Evolutionary conservation across 1,140 invertebrate species (phyloP), one percentile per base, ranked within the genome.

Genomic region (Cyclina sinensis): DNA sequence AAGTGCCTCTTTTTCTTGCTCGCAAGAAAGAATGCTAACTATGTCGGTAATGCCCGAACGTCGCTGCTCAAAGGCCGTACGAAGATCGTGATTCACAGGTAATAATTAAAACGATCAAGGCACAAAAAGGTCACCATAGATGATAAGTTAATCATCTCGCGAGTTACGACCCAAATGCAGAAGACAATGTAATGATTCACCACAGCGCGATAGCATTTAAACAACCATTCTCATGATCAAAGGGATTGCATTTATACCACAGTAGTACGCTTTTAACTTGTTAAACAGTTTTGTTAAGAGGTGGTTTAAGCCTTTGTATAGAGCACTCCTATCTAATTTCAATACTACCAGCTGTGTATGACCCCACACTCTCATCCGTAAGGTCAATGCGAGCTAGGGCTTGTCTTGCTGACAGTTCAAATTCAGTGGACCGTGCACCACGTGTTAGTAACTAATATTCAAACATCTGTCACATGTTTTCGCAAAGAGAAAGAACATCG

Each of bases 401-500:
- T 21, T 70, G 65, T 37, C 16, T n/a, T 16, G 35, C 7, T 21
- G 27, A 7, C 43, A 37, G 35, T 70, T 65, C 59, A 35, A 1
- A 16, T 7, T 65, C 32, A 35, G 2, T 70, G 32, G 35, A 70
- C 32, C 65, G 65, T 70, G 12, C 32, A 70, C 65, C 65, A 70
- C 65, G 65, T 70, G 65, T 3, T 18, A 4, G 65, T 70, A 70
- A 18, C 32, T 70, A 37, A 70, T 65, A 70, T 70, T 70, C 32
- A 70, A 70, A 70, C 65, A 70, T 14, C 65, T 70, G 65, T 70
- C 65, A 39, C 65, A 70, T 70, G 65, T 70, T 70, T 35, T 30
- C n/a, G 24, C 54, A 57, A 18, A 57, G 5, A 43, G 43, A 7
- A 43, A 7, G 43, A 43, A 7, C 43, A 43, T n/a, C n/a, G n/a